Conservation (phyloP, 2,113 vertebrate species). For the Capricornis sumatraensis region DNA sequence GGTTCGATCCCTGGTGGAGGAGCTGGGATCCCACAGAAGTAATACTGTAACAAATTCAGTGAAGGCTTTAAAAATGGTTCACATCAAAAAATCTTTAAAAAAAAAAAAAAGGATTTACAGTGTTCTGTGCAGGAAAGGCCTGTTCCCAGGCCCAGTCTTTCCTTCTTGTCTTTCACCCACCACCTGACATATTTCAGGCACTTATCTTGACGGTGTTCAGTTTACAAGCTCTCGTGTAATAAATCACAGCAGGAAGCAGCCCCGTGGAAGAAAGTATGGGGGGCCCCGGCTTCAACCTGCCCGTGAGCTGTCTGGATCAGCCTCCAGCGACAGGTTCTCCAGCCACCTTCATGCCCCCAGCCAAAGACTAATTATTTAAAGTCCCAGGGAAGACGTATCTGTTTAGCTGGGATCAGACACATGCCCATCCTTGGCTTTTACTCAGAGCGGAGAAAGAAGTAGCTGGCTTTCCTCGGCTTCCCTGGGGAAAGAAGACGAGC, state of each 20-base stretch:
- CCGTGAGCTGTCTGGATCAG: neutral
- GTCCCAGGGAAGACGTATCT: neutral
- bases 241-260: neutral
- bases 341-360: accelerated
- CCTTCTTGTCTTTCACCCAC: neutral
- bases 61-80: neutral
- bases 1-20: neutral
- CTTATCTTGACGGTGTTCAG: neutral
- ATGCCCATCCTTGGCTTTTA: neutral
- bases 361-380: neutral
- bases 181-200: neutral
- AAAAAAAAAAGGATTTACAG: no score
- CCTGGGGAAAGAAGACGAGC: neutral
- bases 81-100: neutral
- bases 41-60: neutral
- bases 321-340: neutral
- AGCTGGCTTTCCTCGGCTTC: neutral
- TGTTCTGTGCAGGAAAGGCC: neutral
- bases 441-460: neutral
- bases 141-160: neutral
- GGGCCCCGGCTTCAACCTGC: neutral
- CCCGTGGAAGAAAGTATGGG: neutral
- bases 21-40: neutral
- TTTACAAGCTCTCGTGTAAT: neutral
- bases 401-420: neutral